Conservation (phyloP, 2,113 vertebrate species). For the Clarias gariepinus region DNA sequence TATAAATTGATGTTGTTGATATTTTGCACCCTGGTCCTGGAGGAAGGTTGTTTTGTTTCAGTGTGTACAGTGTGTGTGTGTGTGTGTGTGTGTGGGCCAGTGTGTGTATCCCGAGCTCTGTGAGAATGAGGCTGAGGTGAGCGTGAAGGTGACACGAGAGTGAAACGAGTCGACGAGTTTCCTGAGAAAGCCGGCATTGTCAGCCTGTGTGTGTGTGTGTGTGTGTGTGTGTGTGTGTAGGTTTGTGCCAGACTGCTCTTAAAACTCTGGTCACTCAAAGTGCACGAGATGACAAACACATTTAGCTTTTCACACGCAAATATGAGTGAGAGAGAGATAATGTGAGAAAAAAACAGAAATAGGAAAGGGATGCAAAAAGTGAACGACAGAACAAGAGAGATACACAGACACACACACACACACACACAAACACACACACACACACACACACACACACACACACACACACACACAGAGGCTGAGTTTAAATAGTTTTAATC, state of each 20-base stretch:
- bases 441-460: neutral
- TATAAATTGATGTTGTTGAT: no score
- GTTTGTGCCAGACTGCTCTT: neutral
- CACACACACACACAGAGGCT: neutral
- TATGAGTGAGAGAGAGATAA: neutral
- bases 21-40: no score
- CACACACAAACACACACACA: no score
- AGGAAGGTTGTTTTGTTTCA: neutral
- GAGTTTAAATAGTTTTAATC: neutral
- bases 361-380: conserved; percentile 1
- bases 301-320: conserved; percentile 31
- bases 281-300: conserved; percentile 6
- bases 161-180: conserved; percentile 35
- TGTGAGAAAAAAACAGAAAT: neutral
- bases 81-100: neutral
- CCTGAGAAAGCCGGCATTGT: conserved; percentile 43
- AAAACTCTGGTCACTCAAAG: neutral
- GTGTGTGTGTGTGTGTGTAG: neutral
- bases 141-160: conserved; percentile 38
- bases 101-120: conserved; percentile 30
- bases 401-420: neutral
- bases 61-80: neutral
- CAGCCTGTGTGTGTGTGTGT: neutral
- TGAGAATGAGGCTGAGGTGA: conserved; percentile 25
- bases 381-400: neutral